phyloP scores from a whole-genome alignment of 2,113 vertebrate genomes.

The Neoarius graeffei region DNA sequence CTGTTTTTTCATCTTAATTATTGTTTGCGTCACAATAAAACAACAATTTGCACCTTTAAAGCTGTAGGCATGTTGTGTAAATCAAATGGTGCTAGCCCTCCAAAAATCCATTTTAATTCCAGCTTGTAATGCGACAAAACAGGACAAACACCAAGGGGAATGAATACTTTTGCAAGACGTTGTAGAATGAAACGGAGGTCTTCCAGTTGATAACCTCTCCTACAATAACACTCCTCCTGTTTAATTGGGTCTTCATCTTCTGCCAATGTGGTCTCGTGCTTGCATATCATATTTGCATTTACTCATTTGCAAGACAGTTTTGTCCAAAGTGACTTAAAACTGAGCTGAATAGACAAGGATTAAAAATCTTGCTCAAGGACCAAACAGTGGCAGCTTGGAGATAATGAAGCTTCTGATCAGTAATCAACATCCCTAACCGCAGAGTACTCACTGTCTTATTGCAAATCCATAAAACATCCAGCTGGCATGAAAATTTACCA shows the following conservation, averaged over 20 bases:
- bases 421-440: neutral
- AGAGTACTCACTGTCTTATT: neutral
- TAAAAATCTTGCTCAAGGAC: neutral
- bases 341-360: neutral
- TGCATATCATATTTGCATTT: neutral
- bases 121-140: too few species aligned
- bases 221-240: neutral
- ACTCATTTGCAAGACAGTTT: neutral
- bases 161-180: neutral
- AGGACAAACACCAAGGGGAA: too few species aligned
- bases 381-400: neutral
- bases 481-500: neutral
- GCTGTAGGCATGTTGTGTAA: too few species aligned
- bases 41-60: too few species aligned
- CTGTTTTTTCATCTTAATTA: too few species aligned
- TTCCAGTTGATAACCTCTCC: neutral
- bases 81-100: too few species aligned
- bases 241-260: neutral
- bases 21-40: too few species aligned
- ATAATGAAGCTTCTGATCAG: neutral
- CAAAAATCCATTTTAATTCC: too few species aligned
- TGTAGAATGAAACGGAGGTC: too few species aligned
- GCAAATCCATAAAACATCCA: conserved; percentile 1
- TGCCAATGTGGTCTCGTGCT: neutral
- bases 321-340: neutral